These are phyloP conservation scores for Anser cygnoides DNA, from an alignment of 2,113 vertebrate genomes.

Conservation along the genomic window DNA sequence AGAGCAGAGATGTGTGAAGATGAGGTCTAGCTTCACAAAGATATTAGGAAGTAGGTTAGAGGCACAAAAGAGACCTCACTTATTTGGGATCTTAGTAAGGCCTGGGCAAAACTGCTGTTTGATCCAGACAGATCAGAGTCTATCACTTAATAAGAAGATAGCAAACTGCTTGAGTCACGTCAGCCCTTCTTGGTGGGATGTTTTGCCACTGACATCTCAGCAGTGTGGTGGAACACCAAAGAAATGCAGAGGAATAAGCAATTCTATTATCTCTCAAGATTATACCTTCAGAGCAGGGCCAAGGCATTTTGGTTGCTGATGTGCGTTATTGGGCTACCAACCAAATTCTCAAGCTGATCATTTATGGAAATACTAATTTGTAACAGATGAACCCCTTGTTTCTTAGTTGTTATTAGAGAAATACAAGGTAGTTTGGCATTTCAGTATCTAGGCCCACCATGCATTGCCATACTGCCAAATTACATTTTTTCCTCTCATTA, in stretches of 20 bases:
- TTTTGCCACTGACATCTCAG: background rate
- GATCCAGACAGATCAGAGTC: background rate
- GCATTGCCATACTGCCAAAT: background rate
- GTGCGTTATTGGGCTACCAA: background rate
- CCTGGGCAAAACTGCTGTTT: background rate
- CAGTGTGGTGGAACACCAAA: background rate
- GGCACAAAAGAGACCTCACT: background rate
- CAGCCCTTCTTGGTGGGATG: background rate
- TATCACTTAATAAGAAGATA: background rate
- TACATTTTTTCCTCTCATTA: background rate
- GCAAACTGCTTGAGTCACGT: background rate
- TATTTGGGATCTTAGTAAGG: background rate
- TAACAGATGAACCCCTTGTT: background rate
- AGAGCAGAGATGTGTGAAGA: background rate
- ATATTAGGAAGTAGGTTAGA: background rate
- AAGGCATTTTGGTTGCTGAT: background rate
- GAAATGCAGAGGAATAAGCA: background rate
- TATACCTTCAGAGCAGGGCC: background rate
- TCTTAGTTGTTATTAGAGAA: background rate
- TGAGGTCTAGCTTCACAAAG: background rate
- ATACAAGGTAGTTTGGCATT: background rate
- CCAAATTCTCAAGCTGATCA: background rate
- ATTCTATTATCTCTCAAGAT: background rate
- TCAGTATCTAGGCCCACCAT: background rate
- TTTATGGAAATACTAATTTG: background rate